Percentiles rank a stretch among this genome's conserved stretches.
These are phyloP conservation scores for Pandion haliaetus DNA, from an alignment of 2,113 vertebrate species.

Conservation along the genomic window DNA sequence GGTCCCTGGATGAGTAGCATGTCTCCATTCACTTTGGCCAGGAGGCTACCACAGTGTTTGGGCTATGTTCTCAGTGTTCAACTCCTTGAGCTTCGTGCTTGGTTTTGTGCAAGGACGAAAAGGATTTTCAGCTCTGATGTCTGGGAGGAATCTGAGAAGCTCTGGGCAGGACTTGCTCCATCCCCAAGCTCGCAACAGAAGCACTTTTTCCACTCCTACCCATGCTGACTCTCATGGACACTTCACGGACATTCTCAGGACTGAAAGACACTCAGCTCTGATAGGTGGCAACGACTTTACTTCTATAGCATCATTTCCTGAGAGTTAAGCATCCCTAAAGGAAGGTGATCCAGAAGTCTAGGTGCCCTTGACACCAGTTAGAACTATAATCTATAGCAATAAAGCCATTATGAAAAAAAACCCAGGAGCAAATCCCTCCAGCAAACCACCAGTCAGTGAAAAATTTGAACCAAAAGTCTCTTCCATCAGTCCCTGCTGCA, in stretches of 20 bases:
- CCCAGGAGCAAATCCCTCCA: conserved; percentile 20
- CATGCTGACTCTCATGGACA: background rate
- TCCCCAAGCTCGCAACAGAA: background rate
- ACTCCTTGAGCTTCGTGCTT: fast-evolving
- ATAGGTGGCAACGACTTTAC: background rate
- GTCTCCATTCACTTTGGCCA: background rate
- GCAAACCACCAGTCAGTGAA: conserved; percentile 14
- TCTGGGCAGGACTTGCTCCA: background rate
- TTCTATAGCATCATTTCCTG: conserved; percentile 3
- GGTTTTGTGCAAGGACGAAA: background rate
- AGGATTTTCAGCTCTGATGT: background rate
- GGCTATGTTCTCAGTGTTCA: background rate
- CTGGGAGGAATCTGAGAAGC: background rate
- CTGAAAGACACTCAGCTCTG: background rate
- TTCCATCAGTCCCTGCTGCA: fast-evolving
- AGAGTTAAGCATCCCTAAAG: background rate
- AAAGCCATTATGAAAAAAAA: conserved; percentile 37
- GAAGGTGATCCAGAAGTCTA: conserved; percentile 29
- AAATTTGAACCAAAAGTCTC: background rate
- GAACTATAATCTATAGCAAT: background rate
- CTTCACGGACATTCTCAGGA: background rate
- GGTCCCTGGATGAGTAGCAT: background rate
- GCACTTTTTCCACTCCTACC: background rate
- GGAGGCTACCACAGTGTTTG: background rate
- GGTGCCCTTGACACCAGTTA: conserved; percentile 33